phyloP scores from a whole-genome alignment of 2,113 vertebrate species.

The Hippolais icterina region DNA sequence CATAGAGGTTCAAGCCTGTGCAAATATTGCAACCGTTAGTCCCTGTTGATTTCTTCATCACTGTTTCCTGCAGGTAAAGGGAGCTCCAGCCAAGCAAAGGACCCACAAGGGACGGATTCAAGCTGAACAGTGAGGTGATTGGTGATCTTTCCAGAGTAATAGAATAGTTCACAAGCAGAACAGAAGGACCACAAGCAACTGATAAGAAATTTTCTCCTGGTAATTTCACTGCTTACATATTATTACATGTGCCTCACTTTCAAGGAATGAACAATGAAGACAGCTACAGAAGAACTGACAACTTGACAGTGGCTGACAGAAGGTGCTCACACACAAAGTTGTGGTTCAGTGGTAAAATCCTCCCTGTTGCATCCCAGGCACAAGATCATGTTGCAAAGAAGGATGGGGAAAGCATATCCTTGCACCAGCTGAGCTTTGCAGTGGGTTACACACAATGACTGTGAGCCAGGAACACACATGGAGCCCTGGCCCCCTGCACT shows the following conservation, averaged over 20 bases:
- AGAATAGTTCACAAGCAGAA: background rate
- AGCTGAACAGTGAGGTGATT: background rate
- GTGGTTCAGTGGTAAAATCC: background rate
- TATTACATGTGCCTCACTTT: background rate
- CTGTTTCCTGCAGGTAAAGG: background rate
- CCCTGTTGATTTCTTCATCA: background rate
- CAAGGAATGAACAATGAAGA: background rate
- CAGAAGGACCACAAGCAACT: background rate
- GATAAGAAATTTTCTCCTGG: background rate
- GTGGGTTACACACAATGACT: fast-evolving
- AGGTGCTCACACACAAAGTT: background rate
- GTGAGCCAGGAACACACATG: fast-evolving
- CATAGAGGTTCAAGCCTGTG: background rate
- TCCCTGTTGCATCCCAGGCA: background rate
- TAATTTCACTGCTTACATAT: background rate
- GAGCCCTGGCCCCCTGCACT: background rate
- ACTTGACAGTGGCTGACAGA: background rate
- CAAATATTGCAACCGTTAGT: background rate
- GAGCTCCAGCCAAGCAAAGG: background rate
- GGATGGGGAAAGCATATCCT: background rate
- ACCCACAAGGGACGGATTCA: background rate
- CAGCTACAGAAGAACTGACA: fast-evolving
- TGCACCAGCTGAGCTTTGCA: background rate
- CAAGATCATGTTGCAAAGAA: background rate
- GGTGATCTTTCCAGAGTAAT: background rate